phyloP scores from a whole-genome alignment of 2,797 vertebrate species.

The Urocyon cinereoargenteus region DNA sequence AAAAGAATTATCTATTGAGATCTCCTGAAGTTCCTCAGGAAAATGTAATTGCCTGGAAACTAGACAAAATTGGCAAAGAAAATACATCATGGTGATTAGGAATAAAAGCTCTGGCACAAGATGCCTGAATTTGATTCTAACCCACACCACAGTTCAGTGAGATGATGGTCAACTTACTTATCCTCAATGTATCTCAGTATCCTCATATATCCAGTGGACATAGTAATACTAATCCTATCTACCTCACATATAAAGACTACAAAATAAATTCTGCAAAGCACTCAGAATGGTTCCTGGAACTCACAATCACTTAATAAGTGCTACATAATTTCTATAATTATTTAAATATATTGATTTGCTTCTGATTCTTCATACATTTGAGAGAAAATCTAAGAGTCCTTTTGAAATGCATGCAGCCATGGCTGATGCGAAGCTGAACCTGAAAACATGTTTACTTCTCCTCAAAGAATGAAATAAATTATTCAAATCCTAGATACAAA shows the following conservation, averaged over 20 bases:
- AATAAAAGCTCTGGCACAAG: background rate
- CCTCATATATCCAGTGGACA: background rate
- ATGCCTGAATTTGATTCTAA: background rate
- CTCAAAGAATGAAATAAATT: slow-evolving; percentile 72
- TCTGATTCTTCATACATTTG: slow-evolving; percentile 16
- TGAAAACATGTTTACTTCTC: slow-evolving; percentile 61
- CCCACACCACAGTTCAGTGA: background rate
- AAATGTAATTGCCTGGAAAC: background rate
- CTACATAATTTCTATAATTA: background rate
- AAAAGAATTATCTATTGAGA: background rate
- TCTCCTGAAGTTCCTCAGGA: slow-evolving; percentile 6
- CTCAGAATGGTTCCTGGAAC: background rate
- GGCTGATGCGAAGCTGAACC: slow-evolving; percentile 51
- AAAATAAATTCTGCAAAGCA: background rate
- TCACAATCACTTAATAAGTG: background rate
- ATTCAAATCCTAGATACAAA: slow-evolving; percentile 62
- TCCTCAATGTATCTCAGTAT: background rate
- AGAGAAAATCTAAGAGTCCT: background rate
- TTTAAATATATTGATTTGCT: slow-evolving; percentile 22
- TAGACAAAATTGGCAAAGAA: background rate
- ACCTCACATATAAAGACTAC: background rate
- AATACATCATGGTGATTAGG: background rate
- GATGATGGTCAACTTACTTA: background rate
- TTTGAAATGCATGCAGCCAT: slow-evolving; percentile 35
- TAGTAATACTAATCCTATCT: background rate